Evolutionary conservation across 2,888 invertebrate genomes (phyloP).

Genomic region (Agonopterix alstromeriana): DNA sequence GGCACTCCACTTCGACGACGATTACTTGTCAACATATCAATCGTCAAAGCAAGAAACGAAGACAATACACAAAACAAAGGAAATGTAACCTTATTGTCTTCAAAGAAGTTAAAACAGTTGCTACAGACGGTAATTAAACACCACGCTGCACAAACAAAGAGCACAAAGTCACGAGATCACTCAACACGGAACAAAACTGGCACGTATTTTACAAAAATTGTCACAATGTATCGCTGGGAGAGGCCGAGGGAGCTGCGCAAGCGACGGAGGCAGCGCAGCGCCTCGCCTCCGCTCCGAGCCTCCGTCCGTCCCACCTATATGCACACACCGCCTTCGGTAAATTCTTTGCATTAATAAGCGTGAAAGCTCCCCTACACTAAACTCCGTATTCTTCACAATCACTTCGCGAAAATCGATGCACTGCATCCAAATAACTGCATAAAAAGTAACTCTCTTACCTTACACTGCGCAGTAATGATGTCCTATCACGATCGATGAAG

Average conservation of each 20-base stretch:
- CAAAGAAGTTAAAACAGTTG: constrained; percentile 19
- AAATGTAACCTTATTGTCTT: constrained; percentile 39
- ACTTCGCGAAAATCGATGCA: constrained; percentile 48
- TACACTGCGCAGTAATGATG: constrained; percentile 71
- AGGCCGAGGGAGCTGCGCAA: constrained; percentile 48
- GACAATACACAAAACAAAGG: constrained; percentile 56
- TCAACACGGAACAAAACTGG: constrained; percentile 27
- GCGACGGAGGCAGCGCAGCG: constrained; percentile 62
- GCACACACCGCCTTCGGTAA: constrained; percentile 69
- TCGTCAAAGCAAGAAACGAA: constrained; percentile 41
- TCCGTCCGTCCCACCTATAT: constrained; percentile 47
- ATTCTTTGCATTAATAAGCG: constrained; percentile 74
- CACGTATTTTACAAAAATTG: constrained; percentile 53
- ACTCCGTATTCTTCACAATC: constrained; percentile 36
- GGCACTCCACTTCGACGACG: constrained; percentile 34
- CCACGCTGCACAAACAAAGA: constrained; percentile 43
- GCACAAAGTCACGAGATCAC: constrained; percentile 52
- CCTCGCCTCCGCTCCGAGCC: constrained; percentile 46
- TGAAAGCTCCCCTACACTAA: constrained; percentile 56
- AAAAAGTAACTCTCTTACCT: constrained; percentile 63
- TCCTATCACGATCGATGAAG: constrained; percentile 65
- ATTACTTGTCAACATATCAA: constrained; percentile 35
- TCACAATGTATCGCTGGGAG: constrained; percentile 36
- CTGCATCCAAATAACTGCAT: constrained; percentile 57
- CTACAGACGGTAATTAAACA: constrained; percentile 34